Conservation (phyloP, 2,888 invertebrate genomes). For the Smittia aterrima region DNA sequence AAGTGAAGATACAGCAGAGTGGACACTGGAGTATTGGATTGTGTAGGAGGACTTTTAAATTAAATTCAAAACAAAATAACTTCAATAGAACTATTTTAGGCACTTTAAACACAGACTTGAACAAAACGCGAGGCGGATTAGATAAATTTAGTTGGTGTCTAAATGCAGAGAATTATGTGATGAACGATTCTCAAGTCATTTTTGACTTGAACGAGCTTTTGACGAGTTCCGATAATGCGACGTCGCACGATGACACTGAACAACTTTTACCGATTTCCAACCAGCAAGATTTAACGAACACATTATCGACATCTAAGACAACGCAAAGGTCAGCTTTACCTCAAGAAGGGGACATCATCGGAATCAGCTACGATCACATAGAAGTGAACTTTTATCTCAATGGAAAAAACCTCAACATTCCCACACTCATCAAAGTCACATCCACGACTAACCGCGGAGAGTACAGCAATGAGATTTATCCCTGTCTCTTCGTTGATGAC, state of each 20-base stretch:
- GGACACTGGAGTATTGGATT: constrained; percentile 96
- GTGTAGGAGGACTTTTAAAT: no score
- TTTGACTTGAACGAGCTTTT: constrained; percentile 58
- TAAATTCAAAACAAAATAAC: no score
- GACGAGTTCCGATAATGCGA: constrained; percentile 46
- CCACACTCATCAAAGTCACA: constrained; percentile 58
- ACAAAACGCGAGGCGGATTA: constrained; percentile 81
- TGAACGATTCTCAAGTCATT: constrained; percentile 78
- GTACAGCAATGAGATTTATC: constrained; percentile 39
- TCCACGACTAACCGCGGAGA: neutral
- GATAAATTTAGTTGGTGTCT: constrained; percentile 93
- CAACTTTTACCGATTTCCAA: constrained; percentile 16
- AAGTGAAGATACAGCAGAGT: constrained; percentile 94
- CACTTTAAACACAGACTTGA: constrained; percentile 81
- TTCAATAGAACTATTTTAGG: no score
- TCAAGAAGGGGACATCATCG: constrained; percentile 92
- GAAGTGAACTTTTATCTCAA: constrained; percentile 93
- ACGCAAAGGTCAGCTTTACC: constrained; percentile 59
- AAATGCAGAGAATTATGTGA: constrained; percentile 82
- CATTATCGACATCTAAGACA: constrained; percentile 50
- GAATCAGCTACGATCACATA: constrained; percentile 93
- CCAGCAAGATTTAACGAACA: constrained; percentile 4
- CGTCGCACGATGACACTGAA: constrained; percentile 27
- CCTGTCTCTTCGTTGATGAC: constrained; percentile 79
- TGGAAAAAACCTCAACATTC: constrained; percentile 80